A percentile compares a stretch with the other conserved stretches of the same genome.
These are phyloP conservation scores for Trachymyrmex septentrionalis DNA, from an alignment of 1,140 invertebrate species.

Conservation along the genomic window DNA sequence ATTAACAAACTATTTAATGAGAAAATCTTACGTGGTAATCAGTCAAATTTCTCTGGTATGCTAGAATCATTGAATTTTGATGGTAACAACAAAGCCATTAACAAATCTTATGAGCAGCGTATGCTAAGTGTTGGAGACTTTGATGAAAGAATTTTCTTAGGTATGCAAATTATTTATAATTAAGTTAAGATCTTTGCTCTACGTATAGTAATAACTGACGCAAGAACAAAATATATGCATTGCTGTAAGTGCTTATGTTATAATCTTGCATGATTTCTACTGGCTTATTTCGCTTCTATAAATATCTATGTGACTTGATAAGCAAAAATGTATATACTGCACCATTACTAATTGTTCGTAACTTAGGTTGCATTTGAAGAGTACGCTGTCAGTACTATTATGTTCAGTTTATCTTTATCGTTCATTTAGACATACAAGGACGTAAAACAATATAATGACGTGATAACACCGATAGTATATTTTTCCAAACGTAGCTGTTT, in stretches of 20 bases:
- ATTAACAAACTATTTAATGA: conserved; percentile 94
- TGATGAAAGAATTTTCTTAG: conserved; percentile 97
- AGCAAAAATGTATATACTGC: conserved; percentile 12
- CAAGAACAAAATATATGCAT: conserved; percentile 26
- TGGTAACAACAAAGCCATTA: conserved; percentile 93
- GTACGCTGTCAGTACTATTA: no score
- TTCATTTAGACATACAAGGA: no score
- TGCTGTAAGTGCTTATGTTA: conserved; percentile 34
- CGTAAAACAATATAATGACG: no score
- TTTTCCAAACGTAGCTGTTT: no score
- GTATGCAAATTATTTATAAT: conserved; percentile 84
- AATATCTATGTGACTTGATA: neutral
- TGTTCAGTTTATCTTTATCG: no score
- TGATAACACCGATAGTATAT: no score
- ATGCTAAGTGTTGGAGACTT: conserved; percentile 97
- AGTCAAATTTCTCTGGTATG: conserved; percentile 89
- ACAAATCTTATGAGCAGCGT: conserved; percentile 96
- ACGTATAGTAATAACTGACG: conserved; percentile 40
- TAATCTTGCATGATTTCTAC: conserved; percentile 52
- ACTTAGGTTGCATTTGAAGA: neutral
- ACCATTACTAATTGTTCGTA: neutral
- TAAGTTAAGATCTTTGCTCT: conserved; percentile 40
- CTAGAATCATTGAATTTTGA: conserved; percentile 92
- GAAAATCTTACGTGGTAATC: conserved; percentile 90
- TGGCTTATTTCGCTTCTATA: conserved; percentile 51